Evolutionary conservation across 2,888 invertebrate species (phyloP).

Genomic region (Phanerotoma sp.): DNA sequence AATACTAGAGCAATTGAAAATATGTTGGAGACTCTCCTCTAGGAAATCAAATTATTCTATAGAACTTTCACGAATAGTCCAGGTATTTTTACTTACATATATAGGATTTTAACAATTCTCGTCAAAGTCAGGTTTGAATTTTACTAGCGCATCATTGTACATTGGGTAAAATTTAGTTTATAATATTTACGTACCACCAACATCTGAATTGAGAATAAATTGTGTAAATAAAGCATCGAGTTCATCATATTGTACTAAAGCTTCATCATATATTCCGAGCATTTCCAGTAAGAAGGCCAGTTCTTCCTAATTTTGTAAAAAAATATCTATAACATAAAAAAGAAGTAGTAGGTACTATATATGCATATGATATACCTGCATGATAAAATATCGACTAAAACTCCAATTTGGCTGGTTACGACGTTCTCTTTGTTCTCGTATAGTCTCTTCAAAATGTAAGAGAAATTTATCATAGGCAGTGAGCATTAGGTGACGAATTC

Average conservation of each 20-base stretch:
- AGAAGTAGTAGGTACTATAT: too few relatives aligned
- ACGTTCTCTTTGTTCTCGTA: conserved; percentile 86
- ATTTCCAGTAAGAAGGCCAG: conserved; percentile 93
- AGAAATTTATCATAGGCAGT: conserved; percentile 85
- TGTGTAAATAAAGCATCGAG: conserved; percentile 95
- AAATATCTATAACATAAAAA: conserved; percentile 12
- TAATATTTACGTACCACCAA: conserved; percentile 64
- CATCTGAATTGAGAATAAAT: conserved; percentile 91
- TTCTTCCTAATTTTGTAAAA: conserved; percentile 73
- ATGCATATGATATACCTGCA: conserved; percentile 66
- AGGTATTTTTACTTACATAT: too few relatives aligned
- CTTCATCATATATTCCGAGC: conserved; percentile 90
- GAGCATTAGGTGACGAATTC: conserved; percentile 80
- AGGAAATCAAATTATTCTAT: too few relatives aligned
- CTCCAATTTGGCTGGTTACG: conserved; percentile 91
- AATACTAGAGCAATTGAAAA: too few relatives aligned
- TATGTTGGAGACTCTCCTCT: too few relatives aligned
- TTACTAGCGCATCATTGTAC: too few relatives aligned
- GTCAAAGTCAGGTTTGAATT: too few relatives aligned
- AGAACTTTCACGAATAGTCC: too few relatives aligned
- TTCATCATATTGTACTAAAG: conserved; percentile 95
- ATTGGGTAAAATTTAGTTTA: too few relatives aligned
- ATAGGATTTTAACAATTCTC: too few relatives aligned
- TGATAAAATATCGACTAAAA: conserved; percentile 90
- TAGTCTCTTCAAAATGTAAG: conserved; percentile 84